A percentile compares a stretch with the other conserved stretches of the same genome.
These are phyloP conservation scores for Petaurus breviceps DNA, from an alignment of 2,113 vertebrate species.

Conservation along the genomic window DNA sequence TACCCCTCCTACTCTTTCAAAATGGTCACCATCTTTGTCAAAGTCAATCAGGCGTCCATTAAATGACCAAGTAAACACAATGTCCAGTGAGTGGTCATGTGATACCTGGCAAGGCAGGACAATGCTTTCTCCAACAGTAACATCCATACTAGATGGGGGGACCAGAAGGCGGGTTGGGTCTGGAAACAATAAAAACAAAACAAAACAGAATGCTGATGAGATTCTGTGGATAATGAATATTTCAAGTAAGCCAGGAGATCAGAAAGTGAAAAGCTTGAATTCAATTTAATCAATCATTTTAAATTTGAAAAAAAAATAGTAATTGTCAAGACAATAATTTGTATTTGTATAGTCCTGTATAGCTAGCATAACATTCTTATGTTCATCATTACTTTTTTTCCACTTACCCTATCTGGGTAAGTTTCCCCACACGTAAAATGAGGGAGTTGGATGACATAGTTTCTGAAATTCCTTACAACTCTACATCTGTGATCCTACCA, in stretches of 20 bases:
- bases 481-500: background rate
- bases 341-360: background rate
- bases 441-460: background rate
- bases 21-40: slow-evolving; percentile 94
- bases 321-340: background rate
- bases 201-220: background rate
- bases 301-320: slow-evolving; percentile 20
- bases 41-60: slow-evolving; percentile 97
- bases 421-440: background rate
- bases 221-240: background rate
- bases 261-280: slow-evolving; percentile 1
- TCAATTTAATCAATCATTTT: slow-evolving; percentile 14
- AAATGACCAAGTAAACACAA: slow-evolving; percentile 96
- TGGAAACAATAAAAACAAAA: slow-evolving; percentile 71
- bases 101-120: slow-evolving; percentile 96
- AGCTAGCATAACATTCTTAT: background rate
- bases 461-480: background rate
- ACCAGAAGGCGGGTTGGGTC: slow-evolving; percentile 95
- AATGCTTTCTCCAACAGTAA: slow-evolving; percentile 96
- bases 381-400: background rate
- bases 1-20: slow-evolving; percentile 98
- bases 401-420: background rate
- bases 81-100: slow-evolving; percentile 94
- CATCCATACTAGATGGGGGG: slow-evolving; percentile 92
- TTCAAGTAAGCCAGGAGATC: background rate